Conservation (phyloP, 2,797 vertebrate species). For the Epinephelus malabaricus region DNA sequence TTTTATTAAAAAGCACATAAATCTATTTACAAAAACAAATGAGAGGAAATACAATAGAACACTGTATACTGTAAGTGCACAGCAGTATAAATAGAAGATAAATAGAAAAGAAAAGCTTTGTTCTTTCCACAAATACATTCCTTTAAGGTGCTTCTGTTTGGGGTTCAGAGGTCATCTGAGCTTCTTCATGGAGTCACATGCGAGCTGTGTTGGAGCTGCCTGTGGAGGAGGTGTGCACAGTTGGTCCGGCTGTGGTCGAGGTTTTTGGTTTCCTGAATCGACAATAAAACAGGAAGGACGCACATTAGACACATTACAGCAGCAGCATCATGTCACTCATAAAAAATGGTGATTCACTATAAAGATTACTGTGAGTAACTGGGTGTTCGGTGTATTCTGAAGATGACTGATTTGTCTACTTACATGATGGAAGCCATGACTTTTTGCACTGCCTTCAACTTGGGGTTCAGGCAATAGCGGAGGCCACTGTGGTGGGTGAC, state of each 20-base stretch:
- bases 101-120: neutral
- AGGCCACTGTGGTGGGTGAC: constrained; percentile 41
- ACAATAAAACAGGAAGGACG: constrained; percentile 6
- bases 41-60: neutral
- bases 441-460: accelerated
- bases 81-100: constrained; percentile 50
- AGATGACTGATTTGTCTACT: constrained; percentile 41
- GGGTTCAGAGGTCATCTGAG: constrained; percentile 12
- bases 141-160: constrained; percentile 17
- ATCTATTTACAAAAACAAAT: neutral
- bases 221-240: neutral
- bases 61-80: neutral
- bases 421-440: constrained; percentile 61
- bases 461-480: constrained; percentile 74
- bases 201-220: too few species aligned
- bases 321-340: accelerated
- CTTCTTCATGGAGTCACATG: neutral
- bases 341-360: neutral
- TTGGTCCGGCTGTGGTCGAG: neutral
- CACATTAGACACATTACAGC: constrained; percentile 24
- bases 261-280: neutral
- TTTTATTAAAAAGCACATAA: neutral
- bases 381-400: neutral
- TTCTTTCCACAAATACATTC: constrained; percentile 12
- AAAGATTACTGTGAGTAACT: neutral